Conservation (phyloP, 2,888 invertebrate genomes). For the Meiosimyza platycephala region DNA sequence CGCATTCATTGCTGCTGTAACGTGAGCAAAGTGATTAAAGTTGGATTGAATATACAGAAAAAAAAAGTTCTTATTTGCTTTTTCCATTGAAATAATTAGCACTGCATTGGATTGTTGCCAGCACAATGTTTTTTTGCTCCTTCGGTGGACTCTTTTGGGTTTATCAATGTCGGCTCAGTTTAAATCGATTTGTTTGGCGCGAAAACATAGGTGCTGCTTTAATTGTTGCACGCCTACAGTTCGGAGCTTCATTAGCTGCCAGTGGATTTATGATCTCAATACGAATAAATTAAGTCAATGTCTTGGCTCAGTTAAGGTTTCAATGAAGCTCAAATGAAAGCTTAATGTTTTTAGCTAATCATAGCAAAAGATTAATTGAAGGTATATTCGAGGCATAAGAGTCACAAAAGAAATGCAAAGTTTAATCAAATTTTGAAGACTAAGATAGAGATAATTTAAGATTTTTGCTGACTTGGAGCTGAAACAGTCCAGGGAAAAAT, state of each 20-base stretch:
- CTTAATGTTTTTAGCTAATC: conserved; percentile 3
- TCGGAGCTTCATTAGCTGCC: conserved; percentile 21
- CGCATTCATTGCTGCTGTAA: conserved; percentile 25
- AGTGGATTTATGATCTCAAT: neutral
- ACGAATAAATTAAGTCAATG: no score
- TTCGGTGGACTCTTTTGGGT: neutral
- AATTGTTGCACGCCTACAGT: conserved; percentile 56
- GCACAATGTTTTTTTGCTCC: no score
- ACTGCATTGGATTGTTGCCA: conserved; percentile 7
- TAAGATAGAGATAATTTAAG: no score
- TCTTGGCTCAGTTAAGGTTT: no score
- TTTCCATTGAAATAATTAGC: conserved; percentile 65
- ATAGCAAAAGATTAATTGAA: no score
- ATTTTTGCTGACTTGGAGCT: no score
- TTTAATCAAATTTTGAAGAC: no score
- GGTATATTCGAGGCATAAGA: no score
- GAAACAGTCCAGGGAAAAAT: no score
- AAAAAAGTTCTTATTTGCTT: conserved; percentile 54
- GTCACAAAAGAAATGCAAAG: no score
- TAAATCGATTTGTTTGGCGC: conserved; percentile 62
- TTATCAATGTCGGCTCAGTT: conserved; percentile 47
- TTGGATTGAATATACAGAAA: neutral
- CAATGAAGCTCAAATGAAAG: conserved; percentile 41
- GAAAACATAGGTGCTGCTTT: conserved; percentile 64
- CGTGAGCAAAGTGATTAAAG: conserved; percentile 41